Base-by-base conservation (phyloP, 2,888 invertebrate genomes). In the Megastigmus dorsalis region DNA sequence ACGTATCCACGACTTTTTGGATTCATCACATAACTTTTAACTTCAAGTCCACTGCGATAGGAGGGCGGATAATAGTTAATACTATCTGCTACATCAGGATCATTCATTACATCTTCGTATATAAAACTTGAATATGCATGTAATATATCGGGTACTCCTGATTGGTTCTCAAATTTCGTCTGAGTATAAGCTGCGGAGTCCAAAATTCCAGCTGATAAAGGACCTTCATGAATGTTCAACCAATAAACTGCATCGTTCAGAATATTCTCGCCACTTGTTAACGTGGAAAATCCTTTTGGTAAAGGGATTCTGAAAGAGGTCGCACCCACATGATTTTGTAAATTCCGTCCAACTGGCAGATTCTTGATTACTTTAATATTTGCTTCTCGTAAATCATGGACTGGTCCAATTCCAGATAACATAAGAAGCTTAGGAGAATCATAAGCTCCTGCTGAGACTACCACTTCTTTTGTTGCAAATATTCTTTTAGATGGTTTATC, bases 361-460 rank as follows among this genome's bases (percentile, higher is more conserved):
- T 66, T n/a, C 10, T 43, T 20, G 28, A 66, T 66, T 6, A 54
- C 15, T 28, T 54, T 30, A 6, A 66, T 66, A 15, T 28, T 28
- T 23, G 18, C n/a, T 48, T 50, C n/a, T 0, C 13, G 3, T 4
- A 69, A 15, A 28, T 69, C 59, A 1, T 36, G 9, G 6, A 1
- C 10, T 3, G 59, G 59, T 1, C 68, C 68, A 7, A 67, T 45
- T 28, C 67, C 67, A 1, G 67, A 67, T 9, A 67, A 18, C 55
- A 67, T 54, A 13, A 69, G 20, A 30, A 69, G 59, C 23, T 69
- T 69, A 18, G 59, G 68, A 7, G 68, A 69, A 36, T 69, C 30
- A 6, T 50, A 38, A 1, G 59, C 3, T 13, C 68, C 68, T 1
- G 26, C 57, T 3, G n/a, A n/a, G n/a, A n/a, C n/a, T n/a, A n/a